Evolutionary conservation across 2,113 vertebrate species (phyloP), one percentile per base, ranked within the genome.

Genomic region (Arvicanthis niloticus): DNA sequence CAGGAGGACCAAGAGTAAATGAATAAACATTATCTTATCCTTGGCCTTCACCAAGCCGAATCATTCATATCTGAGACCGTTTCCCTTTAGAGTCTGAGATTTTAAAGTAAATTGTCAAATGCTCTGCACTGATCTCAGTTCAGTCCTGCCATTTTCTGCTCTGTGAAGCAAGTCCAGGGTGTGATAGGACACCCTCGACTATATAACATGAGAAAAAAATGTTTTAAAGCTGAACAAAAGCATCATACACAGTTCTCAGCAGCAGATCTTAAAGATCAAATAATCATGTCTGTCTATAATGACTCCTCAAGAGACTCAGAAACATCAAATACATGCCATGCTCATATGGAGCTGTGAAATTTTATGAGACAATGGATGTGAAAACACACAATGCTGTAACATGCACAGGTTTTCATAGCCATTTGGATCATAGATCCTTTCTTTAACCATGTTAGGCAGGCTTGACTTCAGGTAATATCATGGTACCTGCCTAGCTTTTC

Each of bases 11-110:
- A 76, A 94, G 92, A 95, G 67, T 93, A 93, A 96, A 91, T 97
- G 96, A 95, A 98, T 98, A 97, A 97, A 97, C 95, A 97, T 93
- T 93, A 95, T 96, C 96, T 96, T 95, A 85, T 96, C 96, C 96
- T 98, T 96, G 91, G 91, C 85, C 92, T 96, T 96, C 95, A 97
- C 92, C 91, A 91, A 82, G 76, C 81, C 91, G 88, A 97, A 96
- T 31, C 92, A 92, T 95, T 98, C 97, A 62, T 96, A 80, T 94
- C 92, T 93, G 88, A 97, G 67, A 65, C 95, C 91, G 97, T 95
- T 95, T 97, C 97, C 96, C 92, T 96, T 97, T 88, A 96, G 92
- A 95, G 86, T 77, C 88, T 93, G 92, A 97, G 92, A 93, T 96
- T 97, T 97, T 95, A 97, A 94, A 97, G 92, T 96, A 97, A 95